Evolutionary conservation across 2,888 invertebrate genomes (phyloP).

Genomic region (Melanchra persicariae): DNA sequence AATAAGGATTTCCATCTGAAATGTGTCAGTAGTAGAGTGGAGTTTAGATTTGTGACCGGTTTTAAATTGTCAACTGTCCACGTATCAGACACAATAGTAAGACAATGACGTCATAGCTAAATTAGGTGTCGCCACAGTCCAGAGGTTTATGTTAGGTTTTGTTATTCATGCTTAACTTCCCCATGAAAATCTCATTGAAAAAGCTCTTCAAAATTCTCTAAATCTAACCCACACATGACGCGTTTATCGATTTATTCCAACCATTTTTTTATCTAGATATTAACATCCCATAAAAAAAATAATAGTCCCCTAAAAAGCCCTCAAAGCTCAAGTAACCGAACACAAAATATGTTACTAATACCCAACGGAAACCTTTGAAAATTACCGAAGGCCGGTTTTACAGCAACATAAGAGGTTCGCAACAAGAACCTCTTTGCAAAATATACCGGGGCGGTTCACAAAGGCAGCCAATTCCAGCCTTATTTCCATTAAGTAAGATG

Average conservation of each 20-base stretch:
- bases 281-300: neutral
- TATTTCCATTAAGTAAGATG: constrained; percentile 58
- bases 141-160: too few species aligned
- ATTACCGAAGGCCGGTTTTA: constrained; percentile 21
- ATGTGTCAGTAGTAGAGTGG: too few species aligned
- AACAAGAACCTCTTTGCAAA: constrained; percentile 42
- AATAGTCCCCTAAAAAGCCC: constrained; percentile 13
- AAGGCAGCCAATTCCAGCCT: constrained; percentile 55
- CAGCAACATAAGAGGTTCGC: constrained; percentile 34
- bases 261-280: neutral
- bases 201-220: neutral
- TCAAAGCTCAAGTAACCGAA: constrained; percentile 5
- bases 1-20: too few species aligned
- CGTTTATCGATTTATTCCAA: neutral
- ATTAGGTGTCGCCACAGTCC: too few species aligned
- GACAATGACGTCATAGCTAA: too few species aligned
- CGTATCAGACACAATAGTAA: too few species aligned
- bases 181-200: neutral
- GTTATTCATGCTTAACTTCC: neutral
- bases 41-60: too few species aligned
- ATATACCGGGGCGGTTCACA: constrained; percentile 41
- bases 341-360: constrained; percentile 45
- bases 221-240: neutral
- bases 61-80: too few species aligned
- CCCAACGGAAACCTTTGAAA: constrained; percentile 27